These are phyloP conservation scores for Channa striata DNA, from an alignment of 2,797 vertebrate genomes.

Conservation along the genomic window DNA sequence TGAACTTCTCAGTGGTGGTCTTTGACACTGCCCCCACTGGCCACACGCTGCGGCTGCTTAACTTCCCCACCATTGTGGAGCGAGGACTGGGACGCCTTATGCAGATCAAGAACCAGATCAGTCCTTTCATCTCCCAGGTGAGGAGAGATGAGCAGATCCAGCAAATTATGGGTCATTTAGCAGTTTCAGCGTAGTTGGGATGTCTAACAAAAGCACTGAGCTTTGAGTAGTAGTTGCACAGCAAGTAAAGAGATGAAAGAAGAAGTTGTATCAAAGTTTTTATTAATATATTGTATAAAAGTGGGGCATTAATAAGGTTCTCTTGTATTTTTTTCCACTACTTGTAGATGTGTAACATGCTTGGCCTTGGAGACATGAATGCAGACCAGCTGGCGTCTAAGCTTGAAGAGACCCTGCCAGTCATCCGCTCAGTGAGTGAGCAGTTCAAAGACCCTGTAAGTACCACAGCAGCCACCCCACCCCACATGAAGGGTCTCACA, in stretches of 20 bases:
- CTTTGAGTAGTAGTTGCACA: not conserved
- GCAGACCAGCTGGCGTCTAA: slow-evolving; percentile 96
- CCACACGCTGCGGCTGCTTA: slow-evolving; percentile 94
- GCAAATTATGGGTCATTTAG: not conserved
- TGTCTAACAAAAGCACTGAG: not conserved
- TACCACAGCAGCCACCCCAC: no score
- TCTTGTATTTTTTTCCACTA: slow-evolving; percentile 1
- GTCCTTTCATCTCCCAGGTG: slow-evolving; percentile 97
- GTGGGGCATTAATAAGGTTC: not conserved
- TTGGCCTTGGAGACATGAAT: slow-evolving; percentile 96
- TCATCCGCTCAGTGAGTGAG: slow-evolving; percentile 96
- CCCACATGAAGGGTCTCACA: no score
- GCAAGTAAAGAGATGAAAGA: not conserved
- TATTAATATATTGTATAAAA: not conserved
- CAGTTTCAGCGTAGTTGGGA: not conserved
- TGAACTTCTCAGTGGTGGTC: slow-evolving; percentile 98
- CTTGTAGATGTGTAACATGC: slow-evolving; percentile 96
- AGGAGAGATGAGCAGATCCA: not conserved
- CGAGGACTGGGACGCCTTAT: slow-evolving; percentile 94
- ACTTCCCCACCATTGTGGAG: slow-evolving; percentile 97
- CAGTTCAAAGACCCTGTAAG: slow-evolving; percentile 97
- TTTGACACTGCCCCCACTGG: slow-evolving; percentile 96
- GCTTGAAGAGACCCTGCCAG: slow-evolving; percentile 94
- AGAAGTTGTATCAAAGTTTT: not conserved
- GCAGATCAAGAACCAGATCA: slow-evolving; percentile 99